Conservation (phyloP, 2,888 invertebrate genomes). For the Zonitis immaculata region DNA sequence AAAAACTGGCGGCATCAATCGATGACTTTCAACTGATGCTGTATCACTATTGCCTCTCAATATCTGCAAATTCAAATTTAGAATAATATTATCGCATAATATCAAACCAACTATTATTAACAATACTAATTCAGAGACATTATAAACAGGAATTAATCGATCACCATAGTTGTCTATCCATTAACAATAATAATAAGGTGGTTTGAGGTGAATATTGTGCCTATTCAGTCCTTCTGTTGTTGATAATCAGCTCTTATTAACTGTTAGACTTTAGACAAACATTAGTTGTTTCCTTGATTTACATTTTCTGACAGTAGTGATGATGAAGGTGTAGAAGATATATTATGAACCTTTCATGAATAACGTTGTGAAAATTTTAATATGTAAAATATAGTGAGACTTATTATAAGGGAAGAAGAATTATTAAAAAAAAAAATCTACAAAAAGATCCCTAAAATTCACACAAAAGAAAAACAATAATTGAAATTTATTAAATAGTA, state of each 20-base stretch:
- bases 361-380: too few relatives aligned
- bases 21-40: slow-evolving; percentile 61
- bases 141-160: slow-evolving; percentile 5
- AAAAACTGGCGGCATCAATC: slow-evolving; percentile 65
- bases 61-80: slow-evolving; percentile 54
- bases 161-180: slow-evolving; percentile 3
- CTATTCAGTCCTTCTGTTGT: neutral
- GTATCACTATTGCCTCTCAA: slow-evolving; percentile 71
- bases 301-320: slow-evolving; percentile 8
- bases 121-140: neutral
- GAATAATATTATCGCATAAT: too few relatives aligned
- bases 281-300: slow-evolving; percentile 5
- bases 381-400: too few relatives aligned
- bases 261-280: slow-evolving; percentile 3
- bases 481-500: too few relatives aligned
- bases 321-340: slow-evolving; percentile 7
- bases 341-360: neutral
- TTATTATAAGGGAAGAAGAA: too few relatives aligned
- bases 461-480: too few relatives aligned
- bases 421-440: too few relatives aligned
- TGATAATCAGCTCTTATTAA: slow-evolving; percentile 6
- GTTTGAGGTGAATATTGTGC: slow-evolving; percentile 3
- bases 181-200: slow-evolving; percentile 1
- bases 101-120: too few relatives aligned
- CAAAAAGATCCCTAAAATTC: too few relatives aligned